Conservation (phyloP, 2,797 vertebrate species). For the Dendrocincla tyrannina region DNA sequence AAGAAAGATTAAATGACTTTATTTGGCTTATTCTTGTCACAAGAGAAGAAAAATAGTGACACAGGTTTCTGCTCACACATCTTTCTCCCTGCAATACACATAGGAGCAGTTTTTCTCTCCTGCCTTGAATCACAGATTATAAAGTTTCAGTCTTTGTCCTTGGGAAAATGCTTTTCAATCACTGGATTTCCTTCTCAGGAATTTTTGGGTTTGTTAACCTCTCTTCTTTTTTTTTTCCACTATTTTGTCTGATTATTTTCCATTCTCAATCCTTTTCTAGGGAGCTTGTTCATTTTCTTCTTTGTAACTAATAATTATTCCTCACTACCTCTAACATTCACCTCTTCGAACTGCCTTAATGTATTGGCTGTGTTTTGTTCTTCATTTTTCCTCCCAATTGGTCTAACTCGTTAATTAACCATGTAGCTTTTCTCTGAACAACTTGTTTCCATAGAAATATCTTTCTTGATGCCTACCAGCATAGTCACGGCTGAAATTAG, state of each 20-base stretch:
- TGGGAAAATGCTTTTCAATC: background rate
- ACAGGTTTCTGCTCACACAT: background rate
- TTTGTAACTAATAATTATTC: background rate
- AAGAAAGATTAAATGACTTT: background rate
- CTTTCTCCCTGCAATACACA: background rate
- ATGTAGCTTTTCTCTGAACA: background rate
- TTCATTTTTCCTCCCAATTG: background rate
- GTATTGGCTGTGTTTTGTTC: background rate
- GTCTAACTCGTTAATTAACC: background rate
- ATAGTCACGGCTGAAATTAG: background rate
- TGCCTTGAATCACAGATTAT: background rate
- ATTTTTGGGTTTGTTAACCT: background rate
- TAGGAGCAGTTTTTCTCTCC: background rate
- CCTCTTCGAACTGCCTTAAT: background rate
- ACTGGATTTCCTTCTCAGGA: background rate
- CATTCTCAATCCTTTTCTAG: background rate
- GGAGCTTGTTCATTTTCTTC: background rate
- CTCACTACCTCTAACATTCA: background rate
- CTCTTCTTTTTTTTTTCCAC: background rate
- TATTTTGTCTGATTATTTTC: background rate
- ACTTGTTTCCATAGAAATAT: constrained; percentile 12
- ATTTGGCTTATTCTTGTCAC: background rate
- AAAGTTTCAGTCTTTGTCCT: background rate
- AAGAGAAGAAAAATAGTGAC: background rate
- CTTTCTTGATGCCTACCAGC: background rate